Conservation (phyloP, 64 coral and sea anemone genomes). For the Dendrophyllia cribrosa region DNA sequence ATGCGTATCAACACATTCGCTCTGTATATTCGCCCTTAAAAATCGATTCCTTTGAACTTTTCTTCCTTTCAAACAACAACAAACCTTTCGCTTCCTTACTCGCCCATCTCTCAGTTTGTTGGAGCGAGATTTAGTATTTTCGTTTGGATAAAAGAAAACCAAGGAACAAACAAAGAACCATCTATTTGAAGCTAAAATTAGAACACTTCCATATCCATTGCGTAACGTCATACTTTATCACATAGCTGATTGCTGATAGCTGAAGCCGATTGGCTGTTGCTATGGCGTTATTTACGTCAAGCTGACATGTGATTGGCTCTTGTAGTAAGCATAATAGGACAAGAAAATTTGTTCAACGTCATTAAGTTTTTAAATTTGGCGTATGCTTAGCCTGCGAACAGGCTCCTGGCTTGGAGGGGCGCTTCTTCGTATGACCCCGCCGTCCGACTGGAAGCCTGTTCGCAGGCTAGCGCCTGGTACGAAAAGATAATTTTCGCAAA, state of each 20-base stretch:
- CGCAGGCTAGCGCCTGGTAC: too few relatives aligned
- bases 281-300: constrained; percentile 55
- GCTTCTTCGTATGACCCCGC: too few relatives aligned
- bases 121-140: neutral
- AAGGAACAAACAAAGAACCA: neutral
- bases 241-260: constrained; percentile 76
- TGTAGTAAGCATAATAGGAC: neutral
- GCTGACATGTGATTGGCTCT: constrained; percentile 62
- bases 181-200: too few relatives aligned
- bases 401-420: too few relatives aligned
- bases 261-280: constrained; percentile 85
- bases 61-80: constrained; percentile 1
- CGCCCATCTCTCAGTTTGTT: neutral
- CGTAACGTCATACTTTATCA: neutral
- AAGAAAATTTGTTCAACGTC: neutral
- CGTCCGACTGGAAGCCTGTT: too few relatives aligned
- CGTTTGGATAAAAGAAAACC: neutral
- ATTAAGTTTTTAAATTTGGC: too few relatives aligned
- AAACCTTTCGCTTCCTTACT: too few relatives aligned
- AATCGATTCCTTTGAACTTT: constrained; percentile 25
- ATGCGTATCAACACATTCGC: neutral
- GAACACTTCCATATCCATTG: too few relatives aligned
- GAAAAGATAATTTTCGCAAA: neutral
- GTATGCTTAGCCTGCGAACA: too few relatives aligned
- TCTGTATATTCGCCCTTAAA: neutral